phyloP scores from a whole-genome alignment of 2,797 vertebrate species.

The Decapterus maruadsi region DNA sequence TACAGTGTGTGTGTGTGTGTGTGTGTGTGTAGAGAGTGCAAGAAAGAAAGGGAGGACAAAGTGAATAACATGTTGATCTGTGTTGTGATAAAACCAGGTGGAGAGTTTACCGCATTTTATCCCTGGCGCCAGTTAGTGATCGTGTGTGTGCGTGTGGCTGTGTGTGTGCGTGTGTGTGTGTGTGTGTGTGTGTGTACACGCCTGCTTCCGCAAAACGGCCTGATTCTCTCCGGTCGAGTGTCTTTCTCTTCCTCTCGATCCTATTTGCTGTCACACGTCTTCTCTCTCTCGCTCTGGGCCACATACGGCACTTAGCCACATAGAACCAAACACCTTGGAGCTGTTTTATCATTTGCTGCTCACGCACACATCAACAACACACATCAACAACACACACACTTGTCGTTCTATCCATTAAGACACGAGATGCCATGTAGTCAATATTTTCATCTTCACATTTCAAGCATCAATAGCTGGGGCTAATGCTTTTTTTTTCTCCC shows the following conservation, averaged over 20 bases:
- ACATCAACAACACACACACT: conserved; percentile 13
- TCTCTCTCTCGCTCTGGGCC: conserved; percentile 30
- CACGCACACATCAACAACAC: conserved; percentile 11
- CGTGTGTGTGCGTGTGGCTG: conserved; percentile 18
- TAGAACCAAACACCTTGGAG: conserved; percentile 45
- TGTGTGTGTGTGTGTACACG: conserved; percentile 21
- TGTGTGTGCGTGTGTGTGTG: conserved; percentile 24
- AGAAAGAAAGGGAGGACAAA: conserved; percentile 15
- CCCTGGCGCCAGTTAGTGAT: conserved; percentile 38
- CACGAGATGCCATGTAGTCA: conserved; percentile 28
- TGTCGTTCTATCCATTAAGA: conserved; percentile 30
- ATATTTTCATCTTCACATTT: conserved; percentile 52
- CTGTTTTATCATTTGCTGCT: conserved; percentile 41
- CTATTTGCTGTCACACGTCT: conserved; percentile 28
- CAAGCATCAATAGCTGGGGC: conserved; percentile 60
- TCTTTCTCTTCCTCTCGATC: conserved; percentile 47
- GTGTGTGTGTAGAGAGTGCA: conserved; percentile 4
- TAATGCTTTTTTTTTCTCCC: conserved; percentile 25
- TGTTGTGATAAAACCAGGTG: conserved; percentile 30
- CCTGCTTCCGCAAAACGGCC: too few relatives aligned
- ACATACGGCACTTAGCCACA: conserved; percentile 37
- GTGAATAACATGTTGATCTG: conserved; percentile 15
- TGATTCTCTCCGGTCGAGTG: conserved; percentile 53
- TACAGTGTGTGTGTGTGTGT: conserved; percentile 42
- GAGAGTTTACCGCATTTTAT: conserved; percentile 48